phyloP scores from a whole-genome alignment of 2,113 vertebrate species.

The Oceanites oceanicus region DNA sequence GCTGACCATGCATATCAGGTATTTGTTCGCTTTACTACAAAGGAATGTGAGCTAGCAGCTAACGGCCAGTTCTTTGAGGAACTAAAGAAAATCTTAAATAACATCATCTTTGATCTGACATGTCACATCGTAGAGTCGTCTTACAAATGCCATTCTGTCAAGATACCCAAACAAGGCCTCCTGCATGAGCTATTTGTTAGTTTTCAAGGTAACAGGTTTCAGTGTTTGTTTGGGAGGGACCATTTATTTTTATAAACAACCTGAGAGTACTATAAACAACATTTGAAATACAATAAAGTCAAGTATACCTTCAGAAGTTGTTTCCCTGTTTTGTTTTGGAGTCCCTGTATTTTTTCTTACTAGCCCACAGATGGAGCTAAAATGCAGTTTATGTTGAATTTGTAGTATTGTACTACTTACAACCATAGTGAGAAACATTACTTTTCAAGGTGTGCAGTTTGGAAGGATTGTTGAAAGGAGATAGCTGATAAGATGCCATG shows the following conservation, averaged over 20 bases:
- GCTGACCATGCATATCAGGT: slow-evolving; percentile 70
- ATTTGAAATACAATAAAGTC: background rate
- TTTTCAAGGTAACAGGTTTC: slow-evolving; percentile 67
- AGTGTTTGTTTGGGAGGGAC: background rate
- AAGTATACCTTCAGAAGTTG: fast-evolving
- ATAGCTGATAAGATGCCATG: too few species aligned
- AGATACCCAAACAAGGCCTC: slow-evolving; percentile 38
- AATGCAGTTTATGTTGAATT: slow-evolving; percentile 12
- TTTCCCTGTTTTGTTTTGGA: background rate
- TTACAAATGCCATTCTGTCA: slow-evolving; percentile 67
- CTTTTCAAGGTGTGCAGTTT: background rate
- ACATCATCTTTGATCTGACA: slow-evolving; percentile 55
- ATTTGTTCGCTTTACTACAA: slow-evolving; percentile 61
- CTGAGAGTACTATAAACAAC: background rate
- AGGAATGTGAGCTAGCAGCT: slow-evolving; percentile 8
- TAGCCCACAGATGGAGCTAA: slow-evolving; percentile 74
- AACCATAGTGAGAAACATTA: fast-evolving
- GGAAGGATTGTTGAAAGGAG: background rate
- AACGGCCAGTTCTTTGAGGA: slow-evolving; percentile 52
- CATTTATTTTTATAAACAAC: background rate
- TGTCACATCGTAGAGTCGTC: slow-evolving; percentile 47
- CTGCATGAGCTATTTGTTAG: slow-evolving; percentile 64
- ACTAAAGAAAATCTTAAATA: slow-evolving; percentile 46
- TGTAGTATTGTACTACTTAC: background rate
- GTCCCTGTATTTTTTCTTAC: slow-evolving; percentile 29